phyloP scores from a whole-genome alignment of 92 coral and sea anemone genomes.

The Montipora capitata region DNA sequence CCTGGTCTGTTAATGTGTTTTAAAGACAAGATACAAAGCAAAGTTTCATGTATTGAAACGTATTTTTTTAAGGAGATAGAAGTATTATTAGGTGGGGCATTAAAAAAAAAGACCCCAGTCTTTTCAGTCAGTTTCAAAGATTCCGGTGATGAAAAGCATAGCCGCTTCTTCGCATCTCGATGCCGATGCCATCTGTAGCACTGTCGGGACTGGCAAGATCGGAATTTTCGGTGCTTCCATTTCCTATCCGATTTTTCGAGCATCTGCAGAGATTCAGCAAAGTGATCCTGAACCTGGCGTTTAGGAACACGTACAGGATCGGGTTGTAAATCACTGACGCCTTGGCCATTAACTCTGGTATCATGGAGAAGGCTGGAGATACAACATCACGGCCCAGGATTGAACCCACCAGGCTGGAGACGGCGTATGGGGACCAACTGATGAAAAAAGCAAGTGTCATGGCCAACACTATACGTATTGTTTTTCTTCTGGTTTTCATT shows the following conservation, averaged over 20 bases:
- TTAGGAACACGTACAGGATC: conserved; percentile 68
- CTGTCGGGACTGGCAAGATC: background rate
- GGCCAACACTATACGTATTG: conserved; percentile 62
- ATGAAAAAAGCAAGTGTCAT: conserved; percentile 72
- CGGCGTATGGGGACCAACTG: conserved; percentile 80
- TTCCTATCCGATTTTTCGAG: conserved; percentile 10
- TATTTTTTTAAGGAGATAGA: too few relatives aligned
- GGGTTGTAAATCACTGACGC: conserved; percentile 81
- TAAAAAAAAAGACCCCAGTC: too few relatives aligned
- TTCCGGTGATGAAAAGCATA: background rate
- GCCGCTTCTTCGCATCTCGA: background rate
- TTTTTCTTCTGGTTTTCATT: conserved; percentile 35
- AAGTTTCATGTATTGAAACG: too few relatives aligned
- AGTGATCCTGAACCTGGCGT: conserved; percentile 72
- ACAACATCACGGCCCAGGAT: conserved; percentile 23
- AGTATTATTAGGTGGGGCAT: too few relatives aligned
- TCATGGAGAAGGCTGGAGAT: background rate
- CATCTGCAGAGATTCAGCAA: conserved; percentile 27
- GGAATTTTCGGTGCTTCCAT: background rate
- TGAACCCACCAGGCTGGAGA: conserved; percentile 65
- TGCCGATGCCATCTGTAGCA: background rate
- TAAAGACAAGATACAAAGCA: too few relatives aligned
- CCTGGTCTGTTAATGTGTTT: too few relatives aligned
- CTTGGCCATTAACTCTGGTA: conserved; percentile 71
- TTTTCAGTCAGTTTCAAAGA: background rate